A percentile compares a stretch with the other conserved stretches of the same genome.
Evolutionary conservation across 1,140 invertebrate species (phyloP).

Genomic region (Drosophila eugracilis): DNA sequence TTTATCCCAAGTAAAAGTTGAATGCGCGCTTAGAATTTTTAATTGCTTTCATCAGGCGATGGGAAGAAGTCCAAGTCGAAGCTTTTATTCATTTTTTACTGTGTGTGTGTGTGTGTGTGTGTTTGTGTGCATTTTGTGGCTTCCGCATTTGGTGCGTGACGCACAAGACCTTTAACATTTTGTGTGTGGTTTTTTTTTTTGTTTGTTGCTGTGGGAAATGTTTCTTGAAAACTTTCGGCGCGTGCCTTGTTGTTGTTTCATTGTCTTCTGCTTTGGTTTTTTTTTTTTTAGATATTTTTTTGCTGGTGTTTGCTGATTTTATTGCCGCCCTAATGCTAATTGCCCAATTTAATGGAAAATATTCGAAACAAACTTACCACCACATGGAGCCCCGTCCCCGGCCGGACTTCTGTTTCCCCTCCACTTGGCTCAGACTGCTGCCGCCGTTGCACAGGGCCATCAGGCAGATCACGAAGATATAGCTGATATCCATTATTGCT

Average conservation of each 20-base stretch:
- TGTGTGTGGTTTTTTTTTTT: slow-evolving; percentile 15
- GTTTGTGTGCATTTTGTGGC: slow-evolving; percentile 64
- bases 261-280: slow-evolving; percentile 17
- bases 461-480: slow-evolving; percentile 71
- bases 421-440: slow-evolving; percentile 42
- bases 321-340: slow-evolving; percentile 63
- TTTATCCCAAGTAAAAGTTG: slow-evolving; percentile 57
- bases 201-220: slow-evolving; percentile 53
- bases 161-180: slow-evolving; percentile 53
- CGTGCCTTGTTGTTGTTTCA: slow-evolving; percentile 50
- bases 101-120: no score
- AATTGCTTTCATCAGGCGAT: slow-evolving; percentile 66
- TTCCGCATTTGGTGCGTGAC: slow-evolving; percentile 73
- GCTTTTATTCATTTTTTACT: slow-evolving; percentile 36
- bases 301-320: slow-evolving; percentile 58
- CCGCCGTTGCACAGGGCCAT: slow-evolving; percentile 69
- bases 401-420: slow-evolving; percentile 83
- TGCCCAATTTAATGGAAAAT: slow-evolving; percentile 47
- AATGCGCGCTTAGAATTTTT: slow-evolving; percentile 77
- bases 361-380: slow-evolving; percentile 77
- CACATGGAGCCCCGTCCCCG: slow-evolving; percentile 84
- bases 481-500: slow-evolving; percentile 80
- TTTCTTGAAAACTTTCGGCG: slow-evolving; percentile 39
- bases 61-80: slow-evolving; percentile 4
- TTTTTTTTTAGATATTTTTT: slow-evolving; percentile 11